phyloP scores from a whole-genome alignment of 2,113 vertebrate genomes.

The Neotoma lepida region DNA sequence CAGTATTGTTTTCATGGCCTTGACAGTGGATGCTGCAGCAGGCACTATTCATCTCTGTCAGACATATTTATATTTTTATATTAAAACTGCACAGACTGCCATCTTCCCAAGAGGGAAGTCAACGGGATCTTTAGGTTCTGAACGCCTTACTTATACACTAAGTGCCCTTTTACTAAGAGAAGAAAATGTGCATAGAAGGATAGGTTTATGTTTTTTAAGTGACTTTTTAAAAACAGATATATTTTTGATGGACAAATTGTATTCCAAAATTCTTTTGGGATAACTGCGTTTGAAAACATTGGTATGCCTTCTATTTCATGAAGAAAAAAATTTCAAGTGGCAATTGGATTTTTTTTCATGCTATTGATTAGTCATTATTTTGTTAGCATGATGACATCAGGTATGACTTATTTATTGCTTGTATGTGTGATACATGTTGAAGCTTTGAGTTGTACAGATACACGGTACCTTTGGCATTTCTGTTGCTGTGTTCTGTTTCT shows the following conservation, averaged over 20 bases:
- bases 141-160: constrained; percentile 75
- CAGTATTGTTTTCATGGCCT: constrained; percentile 73
- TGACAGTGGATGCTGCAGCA: constrained; percentile 54
- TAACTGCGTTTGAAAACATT: no score
- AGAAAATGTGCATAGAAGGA: constrained; percentile 68
- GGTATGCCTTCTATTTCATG: constrained; percentile 75
- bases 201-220: constrained; percentile 71
- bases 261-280: constrained; percentile 67
- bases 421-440: constrained; percentile 68
- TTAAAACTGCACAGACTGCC: constrained; percentile 65
- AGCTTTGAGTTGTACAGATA: constrained; percentile 63
- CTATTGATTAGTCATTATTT: constrained; percentile 69
- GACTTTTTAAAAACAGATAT: constrained; percentile 72
- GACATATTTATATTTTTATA: constrained; percentile 74
- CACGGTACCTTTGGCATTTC: constrained; percentile 49
- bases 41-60: constrained; percentile 67
- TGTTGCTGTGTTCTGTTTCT: constrained; percentile 27
- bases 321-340: constrained; percentile 66
- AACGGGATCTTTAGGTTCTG: constrained; percentile 61
- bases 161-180: constrained; percentile 85
- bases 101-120: constrained; percentile 65
- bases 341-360: constrained; percentile 68
- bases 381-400: constrained; percentile 60
- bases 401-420: constrained; percentile 71
- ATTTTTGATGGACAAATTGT: constrained; percentile 71